These are phyloP conservation scores for Garra rufa DNA, from an alignment of 2,113 vertebrate species.

Conservation along the genomic window DNA sequence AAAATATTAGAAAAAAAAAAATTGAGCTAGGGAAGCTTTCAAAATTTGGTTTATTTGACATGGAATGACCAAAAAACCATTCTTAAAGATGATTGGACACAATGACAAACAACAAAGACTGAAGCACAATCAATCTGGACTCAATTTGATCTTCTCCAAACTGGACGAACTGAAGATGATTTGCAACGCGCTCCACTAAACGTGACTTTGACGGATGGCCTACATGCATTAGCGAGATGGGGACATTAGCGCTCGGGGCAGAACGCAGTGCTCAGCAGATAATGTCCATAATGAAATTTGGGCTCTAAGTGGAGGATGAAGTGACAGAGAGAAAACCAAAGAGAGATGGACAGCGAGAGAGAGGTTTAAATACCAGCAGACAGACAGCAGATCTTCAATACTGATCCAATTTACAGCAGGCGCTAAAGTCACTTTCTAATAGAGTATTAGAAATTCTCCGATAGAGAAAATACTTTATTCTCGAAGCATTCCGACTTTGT, in stretches of 20 bases:
- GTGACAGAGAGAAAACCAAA: slow-evolving; percentile 4
- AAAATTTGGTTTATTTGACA: too few relatives aligned
- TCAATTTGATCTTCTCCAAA: background rate
- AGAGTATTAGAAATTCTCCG: too few relatives aligned
- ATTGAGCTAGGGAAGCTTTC: too few relatives aligned
- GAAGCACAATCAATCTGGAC: background rate
- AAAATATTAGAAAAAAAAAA: too few relatives aligned
- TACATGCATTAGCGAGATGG: slow-evolving; percentile 41
- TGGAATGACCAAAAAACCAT: too few relatives aligned
- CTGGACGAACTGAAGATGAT: background rate
- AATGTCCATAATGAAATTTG: slow-evolving; percentile 34
- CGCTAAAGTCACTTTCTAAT: too few relatives aligned
- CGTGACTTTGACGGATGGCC: slow-evolving; percentile 34
- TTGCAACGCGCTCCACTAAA: background rate
- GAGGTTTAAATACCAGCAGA: too few relatives aligned
- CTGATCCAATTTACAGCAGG: background rate
- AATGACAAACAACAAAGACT: background rate
- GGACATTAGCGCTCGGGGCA: slow-evolving; percentile 4
- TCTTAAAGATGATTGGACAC: background rate
- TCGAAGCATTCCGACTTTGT: too few relatives aligned
- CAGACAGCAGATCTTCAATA: background rate
- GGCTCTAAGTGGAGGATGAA: slow-evolving; percentile 4
- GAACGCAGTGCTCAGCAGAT: slow-evolving; percentile 19
- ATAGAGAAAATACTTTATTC: too few relatives aligned
- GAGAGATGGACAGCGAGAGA: background rate